phyloP scores from a whole-genome alignment of 2,113 vertebrate genomes.

The Orycteropus afer region DNA sequence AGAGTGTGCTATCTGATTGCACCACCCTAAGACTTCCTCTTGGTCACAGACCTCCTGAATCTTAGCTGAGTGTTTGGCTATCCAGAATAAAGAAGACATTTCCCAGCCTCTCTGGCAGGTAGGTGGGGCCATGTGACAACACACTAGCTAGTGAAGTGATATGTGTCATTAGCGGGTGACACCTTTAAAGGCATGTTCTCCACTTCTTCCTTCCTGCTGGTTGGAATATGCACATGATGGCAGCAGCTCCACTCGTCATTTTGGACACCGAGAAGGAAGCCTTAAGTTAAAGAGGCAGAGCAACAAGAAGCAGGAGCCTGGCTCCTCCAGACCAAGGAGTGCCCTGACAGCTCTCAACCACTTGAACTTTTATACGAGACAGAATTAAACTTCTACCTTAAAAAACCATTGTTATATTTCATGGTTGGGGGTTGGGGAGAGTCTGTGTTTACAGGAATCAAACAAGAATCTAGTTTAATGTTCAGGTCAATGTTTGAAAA shows the following conservation, averaged over 20 bases:
- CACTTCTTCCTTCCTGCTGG: not conserved
- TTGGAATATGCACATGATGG: not conserved
- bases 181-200: not conserved
- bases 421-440: not conserved
- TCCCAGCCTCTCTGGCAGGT: not conserved
- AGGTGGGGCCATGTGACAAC: fast-evolving
- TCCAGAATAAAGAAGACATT: not conserved
- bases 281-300: not conserved
- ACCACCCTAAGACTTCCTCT: not conserved
- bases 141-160: too few species aligned
- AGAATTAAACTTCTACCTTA: not conserved
- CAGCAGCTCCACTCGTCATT: not conserved
- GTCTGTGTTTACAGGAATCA: not conserved
- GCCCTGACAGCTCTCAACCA: not conserved
- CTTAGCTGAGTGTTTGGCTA: not conserved
- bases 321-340: too few species aligned
- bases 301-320: not conserved
- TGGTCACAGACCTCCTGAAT: not conserved
- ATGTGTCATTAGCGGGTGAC: not conserved
- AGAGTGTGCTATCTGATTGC: not conserved
- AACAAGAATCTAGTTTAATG: not conserved
- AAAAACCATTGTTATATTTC: not conserved
- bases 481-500: not conserved
- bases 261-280: not conserved
- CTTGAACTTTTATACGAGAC: not conserved